Evolutionary conservation across 2,888 invertebrate species (phyloP).

Genomic region (Lumbricus terrestris): DNA sequence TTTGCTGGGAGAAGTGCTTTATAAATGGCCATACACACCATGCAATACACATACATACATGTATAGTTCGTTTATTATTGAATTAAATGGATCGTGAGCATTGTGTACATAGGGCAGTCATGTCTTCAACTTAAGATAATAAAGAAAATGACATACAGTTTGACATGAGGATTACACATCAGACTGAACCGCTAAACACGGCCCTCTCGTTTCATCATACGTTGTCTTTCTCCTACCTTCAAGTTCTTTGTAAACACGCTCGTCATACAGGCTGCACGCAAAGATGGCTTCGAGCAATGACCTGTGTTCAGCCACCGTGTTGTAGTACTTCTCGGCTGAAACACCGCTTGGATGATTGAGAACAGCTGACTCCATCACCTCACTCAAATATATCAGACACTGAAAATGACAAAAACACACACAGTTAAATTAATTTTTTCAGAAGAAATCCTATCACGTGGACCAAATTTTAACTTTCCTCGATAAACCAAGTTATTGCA

Average conservation of each 20-base stretch:
- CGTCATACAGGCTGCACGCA: neutral
- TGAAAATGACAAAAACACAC: conserved; percentile 34
- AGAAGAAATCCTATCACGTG: neutral
- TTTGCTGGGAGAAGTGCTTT: too few relatives aligned
- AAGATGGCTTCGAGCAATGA: conserved; percentile 6
- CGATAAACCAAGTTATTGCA: neutral
- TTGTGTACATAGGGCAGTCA: too few relatives aligned
- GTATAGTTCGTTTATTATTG: too few relatives aligned
- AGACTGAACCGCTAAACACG: neutral
- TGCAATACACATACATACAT: too few relatives aligned
- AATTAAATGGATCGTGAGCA: too few relatives aligned
- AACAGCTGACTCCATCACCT: neutral
- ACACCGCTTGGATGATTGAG: neutral
- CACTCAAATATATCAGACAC: conserved; percentile 49
- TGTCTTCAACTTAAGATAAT: too few relatives aligned
- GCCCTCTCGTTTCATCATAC: neutral
- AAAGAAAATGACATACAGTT: too few relatives aligned
- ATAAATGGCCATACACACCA: too few relatives aligned
- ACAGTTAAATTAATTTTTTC: neutral
- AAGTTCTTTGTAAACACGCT: neutral
- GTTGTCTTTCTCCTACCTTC: neutral
- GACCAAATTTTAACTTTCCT: neutral
- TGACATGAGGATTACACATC: too few relatives aligned
- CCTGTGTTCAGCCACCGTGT: neutral
- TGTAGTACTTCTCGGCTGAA: conserved; percentile 12